Evolutionary conservation across 2,797 vertebrate species (phyloP).

Genomic region (Rhyacichthys aspro): DNA sequence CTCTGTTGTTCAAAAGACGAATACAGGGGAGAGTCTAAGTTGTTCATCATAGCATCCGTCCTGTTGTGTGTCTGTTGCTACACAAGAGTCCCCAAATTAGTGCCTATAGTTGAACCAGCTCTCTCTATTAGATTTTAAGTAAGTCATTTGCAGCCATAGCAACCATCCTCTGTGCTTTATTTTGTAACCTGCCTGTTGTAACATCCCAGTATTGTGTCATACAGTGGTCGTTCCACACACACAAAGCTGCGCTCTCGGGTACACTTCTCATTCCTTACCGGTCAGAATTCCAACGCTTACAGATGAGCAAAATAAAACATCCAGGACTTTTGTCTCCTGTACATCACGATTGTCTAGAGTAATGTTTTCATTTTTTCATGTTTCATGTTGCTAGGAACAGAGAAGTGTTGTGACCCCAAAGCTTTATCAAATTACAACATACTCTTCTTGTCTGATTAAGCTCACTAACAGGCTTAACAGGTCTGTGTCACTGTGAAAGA

Average conservation of each 20-base stretch:
- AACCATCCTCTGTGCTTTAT: background rate
- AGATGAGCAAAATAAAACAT: constrained; percentile 41
- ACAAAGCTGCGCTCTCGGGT: constrained; percentile 18
- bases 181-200: background rate
- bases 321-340: constrained; percentile 20
- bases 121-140: too few relatives aligned
- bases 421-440: constrained; percentile 56
- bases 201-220: background rate
- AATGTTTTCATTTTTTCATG: too few relatives aligned
- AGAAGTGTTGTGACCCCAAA: constrained; percentile 17
- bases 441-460: constrained; percentile 75
- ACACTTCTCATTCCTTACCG: too few relatives aligned
- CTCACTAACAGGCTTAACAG: constrained; percentile 73
- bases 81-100: too few relatives aligned
- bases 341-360: too few relatives aligned
- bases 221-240: background rate
- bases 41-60: too few relatives aligned
- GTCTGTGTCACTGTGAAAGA: constrained; percentile 69
- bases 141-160: background rate
- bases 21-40: too few relatives aligned
- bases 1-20: too few relatives aligned
- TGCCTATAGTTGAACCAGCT: too few relatives aligned
- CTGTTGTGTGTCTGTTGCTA: too few relatives aligned
- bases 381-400: too few relatives aligned
- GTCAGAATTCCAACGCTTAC: constrained; percentile 52